Conservation (phyloP, 1,140 invertebrate species). For the Tachypleus tridentatus region DNA sequence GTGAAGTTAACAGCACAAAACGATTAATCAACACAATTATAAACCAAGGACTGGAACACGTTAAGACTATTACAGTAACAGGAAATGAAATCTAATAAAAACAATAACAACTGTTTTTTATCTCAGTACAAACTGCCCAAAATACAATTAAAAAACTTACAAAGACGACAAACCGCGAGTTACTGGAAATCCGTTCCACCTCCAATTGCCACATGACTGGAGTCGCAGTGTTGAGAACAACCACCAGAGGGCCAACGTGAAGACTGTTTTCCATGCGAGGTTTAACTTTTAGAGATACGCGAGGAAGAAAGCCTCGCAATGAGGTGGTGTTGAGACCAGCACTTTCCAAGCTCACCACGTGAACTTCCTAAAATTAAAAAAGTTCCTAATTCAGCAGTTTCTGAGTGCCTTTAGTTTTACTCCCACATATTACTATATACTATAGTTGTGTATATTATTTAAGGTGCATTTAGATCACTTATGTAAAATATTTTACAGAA, state of each 20-base stretch:
- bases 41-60: too few relatives aligned
- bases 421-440: too few relatives aligned
- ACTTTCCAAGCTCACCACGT: constrained; percentile 14
- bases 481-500: too few relatives aligned
- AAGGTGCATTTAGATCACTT: too few relatives aligned
- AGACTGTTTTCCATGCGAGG: constrained; percentile 8
- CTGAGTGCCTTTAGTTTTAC: too few relatives aligned
- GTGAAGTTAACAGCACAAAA: too few relatives aligned
- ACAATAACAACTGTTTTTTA: too few relatives aligned
- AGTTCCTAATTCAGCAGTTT: not conserved
- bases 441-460: too few relatives aligned
- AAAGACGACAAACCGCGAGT: not conserved
- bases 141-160: not conserved
- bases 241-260: constrained; percentile 1
- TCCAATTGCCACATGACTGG: constrained; percentile 19
- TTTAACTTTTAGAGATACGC: constrained; percentile 11
- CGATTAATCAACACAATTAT: too few relatives aligned
- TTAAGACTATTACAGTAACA: too few relatives aligned
- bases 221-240: constrained; percentile 11
- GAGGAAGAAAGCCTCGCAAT: constrained; percentile 11
- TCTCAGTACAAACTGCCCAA: too few relatives aligned
- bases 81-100: too few relatives aligned
- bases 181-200: not conserved
- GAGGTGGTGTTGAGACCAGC: constrained; percentile 9
- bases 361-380: constrained; percentile 13